phyloP scores from a whole-genome alignment of 1,140 invertebrate species.

The Diprion similis region DNA sequence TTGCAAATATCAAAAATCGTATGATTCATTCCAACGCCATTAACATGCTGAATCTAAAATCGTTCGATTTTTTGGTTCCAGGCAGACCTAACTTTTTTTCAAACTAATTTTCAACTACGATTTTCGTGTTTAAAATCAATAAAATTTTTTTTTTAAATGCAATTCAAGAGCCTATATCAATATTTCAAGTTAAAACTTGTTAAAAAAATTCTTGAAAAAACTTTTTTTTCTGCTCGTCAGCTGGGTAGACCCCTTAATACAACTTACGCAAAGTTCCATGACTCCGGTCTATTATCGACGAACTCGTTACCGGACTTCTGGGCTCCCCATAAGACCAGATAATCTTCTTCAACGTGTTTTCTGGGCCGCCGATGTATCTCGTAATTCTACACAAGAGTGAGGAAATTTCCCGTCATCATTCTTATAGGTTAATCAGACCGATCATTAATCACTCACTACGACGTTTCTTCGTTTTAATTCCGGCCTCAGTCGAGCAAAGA shows the following conservation, averaged over 20 bases:
- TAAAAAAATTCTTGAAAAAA: neutral
- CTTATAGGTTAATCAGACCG: neutral
- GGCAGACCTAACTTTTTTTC: too few relatives aligned
- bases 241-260: neutral
- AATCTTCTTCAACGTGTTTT: conserved; percentile 41
- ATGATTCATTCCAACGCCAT: too few relatives aligned
- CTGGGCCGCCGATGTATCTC: conserved; percentile 40
- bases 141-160: too few relatives aligned
- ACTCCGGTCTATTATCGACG: conserved; percentile 40
- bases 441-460: conserved; percentile 17
- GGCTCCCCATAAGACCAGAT: conserved; percentile 33
- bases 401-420: neutral
- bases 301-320: conserved; percentile 33
- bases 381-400: conserved; percentile 40
- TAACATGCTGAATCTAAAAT: too few relatives aligned
- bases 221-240: too few relatives aligned
- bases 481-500: conserved; percentile 54
- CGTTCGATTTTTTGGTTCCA: too few relatives aligned
- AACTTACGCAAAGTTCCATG: conserved; percentile 45
- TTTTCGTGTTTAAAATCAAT: too few relatives aligned
- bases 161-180: too few relatives aligned
- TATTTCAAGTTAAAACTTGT: too few relatives aligned
- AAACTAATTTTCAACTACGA: too few relatives aligned
- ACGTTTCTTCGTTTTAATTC: conserved; percentile 39
- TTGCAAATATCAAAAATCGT: too few relatives aligned